phyloP scores from a whole-genome alignment of 2,797 vertebrate species.

The Falco naumanni region DNA sequence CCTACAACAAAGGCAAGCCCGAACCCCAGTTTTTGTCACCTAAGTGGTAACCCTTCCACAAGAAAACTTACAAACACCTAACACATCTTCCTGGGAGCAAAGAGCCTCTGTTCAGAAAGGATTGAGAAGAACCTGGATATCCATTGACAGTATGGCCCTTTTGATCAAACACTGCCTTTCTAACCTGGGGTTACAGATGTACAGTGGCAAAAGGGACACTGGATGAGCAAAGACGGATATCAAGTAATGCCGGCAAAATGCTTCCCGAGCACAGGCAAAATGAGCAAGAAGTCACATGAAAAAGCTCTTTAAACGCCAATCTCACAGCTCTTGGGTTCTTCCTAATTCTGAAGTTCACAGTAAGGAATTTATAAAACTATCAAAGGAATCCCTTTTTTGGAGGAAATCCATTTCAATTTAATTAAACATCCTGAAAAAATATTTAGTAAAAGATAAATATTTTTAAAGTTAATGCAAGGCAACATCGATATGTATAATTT shows the following conservation, averaged over 20 bases:
- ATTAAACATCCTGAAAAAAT: slow-evolving; percentile 57
- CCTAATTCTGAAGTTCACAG: slow-evolving; percentile 11
- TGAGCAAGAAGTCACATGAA: background rate
- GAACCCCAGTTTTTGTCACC: background rate
- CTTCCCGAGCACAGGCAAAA: background rate
- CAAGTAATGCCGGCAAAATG: background rate
- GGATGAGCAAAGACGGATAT: background rate
- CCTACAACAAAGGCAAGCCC: background rate
- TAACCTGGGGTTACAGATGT: background rate
- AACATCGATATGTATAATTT: slow-evolving; percentile 56
- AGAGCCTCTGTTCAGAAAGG: background rate
- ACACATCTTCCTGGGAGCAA: background rate
- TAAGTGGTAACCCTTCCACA: background rate
- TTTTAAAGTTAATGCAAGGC: slow-evolving; percentile 50
- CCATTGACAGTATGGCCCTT: background rate
- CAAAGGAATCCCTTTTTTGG: slow-evolving; percentile 42
- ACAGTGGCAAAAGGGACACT: background rate
- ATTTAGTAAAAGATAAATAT: slow-evolving; percentile 55
- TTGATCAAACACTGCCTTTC: background rate
- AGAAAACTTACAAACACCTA: background rate
- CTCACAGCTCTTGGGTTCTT: background rate
- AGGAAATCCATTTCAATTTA: slow-evolving; percentile 47
- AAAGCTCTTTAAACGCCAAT: slow-evolving; percentile 9
- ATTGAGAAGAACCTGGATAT: background rate
- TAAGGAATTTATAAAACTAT: slow-evolving; percentile 55